Conservation (phyloP, 2,113 vertebrate species). For the Falcunculus frontatus region DNA sequence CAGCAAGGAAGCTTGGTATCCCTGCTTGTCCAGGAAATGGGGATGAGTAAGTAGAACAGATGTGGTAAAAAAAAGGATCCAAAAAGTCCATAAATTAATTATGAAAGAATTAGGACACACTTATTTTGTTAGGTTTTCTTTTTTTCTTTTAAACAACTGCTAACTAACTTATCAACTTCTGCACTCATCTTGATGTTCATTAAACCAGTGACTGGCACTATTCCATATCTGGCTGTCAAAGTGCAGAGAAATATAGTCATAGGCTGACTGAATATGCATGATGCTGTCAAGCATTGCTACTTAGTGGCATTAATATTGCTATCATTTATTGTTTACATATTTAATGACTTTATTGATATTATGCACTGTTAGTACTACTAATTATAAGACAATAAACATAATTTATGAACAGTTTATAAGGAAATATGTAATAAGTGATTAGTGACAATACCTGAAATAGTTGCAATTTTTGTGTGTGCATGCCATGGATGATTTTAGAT, state of each 20-base stretch:
- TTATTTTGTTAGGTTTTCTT: background rate
- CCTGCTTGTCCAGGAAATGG: background rate
- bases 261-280: background rate
- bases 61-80: background rate
- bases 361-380: slow-evolving; percentile 52
- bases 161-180: background rate
- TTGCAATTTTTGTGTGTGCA: background rate
- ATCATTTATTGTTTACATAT: slow-evolving; percentile 72
- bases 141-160: background rate
- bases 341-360: slow-evolving; percentile 67
- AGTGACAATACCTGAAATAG: slow-evolving; percentile 15
- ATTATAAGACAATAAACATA: slow-evolving; percentile 63
- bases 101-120: background rate
- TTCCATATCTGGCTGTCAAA: slow-evolving; percentile 13
- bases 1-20: background rate
- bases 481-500: background rate
- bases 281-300: background rate
- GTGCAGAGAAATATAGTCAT: slow-evolving; percentile 11
- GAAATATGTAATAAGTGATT: slow-evolving; percentile 5
- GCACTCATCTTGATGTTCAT: background rate
- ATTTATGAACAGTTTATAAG: slow-evolving; percentile 52
- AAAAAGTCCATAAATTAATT: background rate
- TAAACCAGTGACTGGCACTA: background rate
- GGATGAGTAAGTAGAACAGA: background rate
- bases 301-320: slow-evolving; percentile 41